Evolutionary conservation across 1,140 invertebrate species (phyloP), one percentile per base, ranked within the genome.

Genomic region (Cheumatopsyche charites): DNA sequence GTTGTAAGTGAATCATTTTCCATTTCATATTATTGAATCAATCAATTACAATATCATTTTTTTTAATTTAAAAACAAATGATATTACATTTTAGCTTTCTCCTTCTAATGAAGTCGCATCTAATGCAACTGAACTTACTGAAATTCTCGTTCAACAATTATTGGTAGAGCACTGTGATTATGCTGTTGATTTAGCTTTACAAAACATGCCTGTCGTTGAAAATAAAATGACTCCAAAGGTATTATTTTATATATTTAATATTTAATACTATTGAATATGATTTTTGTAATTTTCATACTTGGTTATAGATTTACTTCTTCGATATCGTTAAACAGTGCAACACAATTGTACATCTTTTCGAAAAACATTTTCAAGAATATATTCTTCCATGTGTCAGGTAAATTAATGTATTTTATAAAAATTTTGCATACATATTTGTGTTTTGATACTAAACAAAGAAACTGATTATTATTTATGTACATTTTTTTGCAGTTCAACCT

Each of bases 131-230:
- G 90, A 91, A 74, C 89, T 99, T 19, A 89, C 97, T 76, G 95
- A 98, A 73, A 89, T 95, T 26, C 80, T 98, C 17, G 85, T 97
- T 5, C 91, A 95, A 74, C 92, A 92, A 80, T 82, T 99, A 0
- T 88, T 98, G 70, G 89, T 90, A 13, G 96, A 99, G 78, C 96
- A 98, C 80, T 92, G 99, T 0, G 95, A 98, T 81, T 99, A 99
- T 85, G 97, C 96, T 0, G 78, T 99, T 9, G 97, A 99, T 81
- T 79, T 99, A 17, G 97, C 94, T 0, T 82, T 99, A 49, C 94
- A 97, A 78, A 90, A 89, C 61, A 92, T 99, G 72, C 96, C 97
- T 0, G 90, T 96, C 26, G 91, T 94, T 1, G 97, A 99, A 82
- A 93, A 91, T 69, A 89, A 91, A 76, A 87, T 86, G 19, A 89